Evolutionary conservation across 2,888 invertebrate genomes (phyloP).

Genomic region (Macrophya annulata): DNA sequence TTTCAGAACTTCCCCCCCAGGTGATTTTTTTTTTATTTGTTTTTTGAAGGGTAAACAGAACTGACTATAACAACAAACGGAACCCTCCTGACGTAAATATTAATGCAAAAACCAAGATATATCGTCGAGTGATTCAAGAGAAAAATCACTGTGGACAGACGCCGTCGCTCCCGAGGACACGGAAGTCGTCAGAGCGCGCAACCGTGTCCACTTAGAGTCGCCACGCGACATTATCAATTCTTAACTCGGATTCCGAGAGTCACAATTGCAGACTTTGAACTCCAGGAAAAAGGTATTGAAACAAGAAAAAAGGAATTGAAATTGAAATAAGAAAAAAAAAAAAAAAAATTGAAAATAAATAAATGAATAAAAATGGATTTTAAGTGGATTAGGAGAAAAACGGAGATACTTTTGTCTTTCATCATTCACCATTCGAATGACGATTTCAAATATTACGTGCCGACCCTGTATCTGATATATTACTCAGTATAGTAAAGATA

Average conservation of each 20-base stretch:
- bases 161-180: conserved; percentile 60
- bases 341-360: too few relatives aligned
- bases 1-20: background rate
- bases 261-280: background rate
- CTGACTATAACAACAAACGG: background rate
- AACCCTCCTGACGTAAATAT: background rate
- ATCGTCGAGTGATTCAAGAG: background rate
- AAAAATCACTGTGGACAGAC: conserved; percentile 1
- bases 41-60: background rate
- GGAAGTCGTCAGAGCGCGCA: conserved; percentile 66
- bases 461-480: background rate
- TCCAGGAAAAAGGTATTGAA: background rate
- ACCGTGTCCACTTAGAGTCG: conserved; percentile 69
- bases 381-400: background rate
- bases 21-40: background rate
- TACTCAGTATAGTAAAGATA: background rate
- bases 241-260: conserved; percentile 9
- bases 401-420: background rate
- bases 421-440: background rate
- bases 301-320: too few relatives aligned
- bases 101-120: background rate
- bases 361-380: background rate
- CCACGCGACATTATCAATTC: conserved; percentile 64
- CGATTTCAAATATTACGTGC: background rate
- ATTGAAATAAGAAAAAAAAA: background rate